These are phyloP conservation scores for Morpho deidamia DNA, from an alignment of 2,888 invertebrate species.

Conservation along the genomic window DNA sequence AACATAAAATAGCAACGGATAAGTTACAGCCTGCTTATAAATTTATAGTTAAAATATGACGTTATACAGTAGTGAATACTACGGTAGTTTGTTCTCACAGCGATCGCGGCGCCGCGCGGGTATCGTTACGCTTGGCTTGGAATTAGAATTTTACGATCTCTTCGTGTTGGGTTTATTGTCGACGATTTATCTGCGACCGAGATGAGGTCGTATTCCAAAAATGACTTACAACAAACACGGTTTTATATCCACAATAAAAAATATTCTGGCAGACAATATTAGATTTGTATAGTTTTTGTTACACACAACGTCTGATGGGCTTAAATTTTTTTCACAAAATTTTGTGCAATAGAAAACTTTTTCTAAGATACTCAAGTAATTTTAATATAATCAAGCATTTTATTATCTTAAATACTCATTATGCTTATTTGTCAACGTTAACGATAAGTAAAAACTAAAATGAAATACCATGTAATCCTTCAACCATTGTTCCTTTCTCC, in stretches of 20 bases:
- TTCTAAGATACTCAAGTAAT: too few relatives aligned
- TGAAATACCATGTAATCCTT: too few relatives aligned
- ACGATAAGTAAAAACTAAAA: too few relatives aligned
- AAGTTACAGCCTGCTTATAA: not conserved
- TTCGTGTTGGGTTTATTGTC: conserved; percentile 76
- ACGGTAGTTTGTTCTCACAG: conserved; percentile 26
- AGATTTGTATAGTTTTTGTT: not conserved
- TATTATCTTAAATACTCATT: too few relatives aligned
- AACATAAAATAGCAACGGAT: not conserved
- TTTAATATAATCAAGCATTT: too few relatives aligned
- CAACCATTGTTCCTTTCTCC: too few relatives aligned
- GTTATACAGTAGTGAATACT: conserved; percentile 22
- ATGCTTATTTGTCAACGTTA: too few relatives aligned
- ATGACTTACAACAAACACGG: conserved; percentile 69
- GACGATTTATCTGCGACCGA: conserved; percentile 68
- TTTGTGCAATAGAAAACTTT: too few relatives aligned
- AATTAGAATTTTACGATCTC: conserved; percentile 75
- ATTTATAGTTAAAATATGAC: not conserved
- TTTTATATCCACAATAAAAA: conserved; percentile 60
- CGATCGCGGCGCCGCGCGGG: conserved; percentile 30
- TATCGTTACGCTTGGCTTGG: conserved; percentile 46
- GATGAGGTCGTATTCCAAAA: conserved; percentile 73
- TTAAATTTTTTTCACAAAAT: too few relatives aligned
- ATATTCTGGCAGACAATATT: conserved; percentile 6
- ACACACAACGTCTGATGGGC: not conserved